Evolutionary conservation across 1,140 invertebrate species (phyloP).

Genomic region (Triops cancriformis): DNA sequence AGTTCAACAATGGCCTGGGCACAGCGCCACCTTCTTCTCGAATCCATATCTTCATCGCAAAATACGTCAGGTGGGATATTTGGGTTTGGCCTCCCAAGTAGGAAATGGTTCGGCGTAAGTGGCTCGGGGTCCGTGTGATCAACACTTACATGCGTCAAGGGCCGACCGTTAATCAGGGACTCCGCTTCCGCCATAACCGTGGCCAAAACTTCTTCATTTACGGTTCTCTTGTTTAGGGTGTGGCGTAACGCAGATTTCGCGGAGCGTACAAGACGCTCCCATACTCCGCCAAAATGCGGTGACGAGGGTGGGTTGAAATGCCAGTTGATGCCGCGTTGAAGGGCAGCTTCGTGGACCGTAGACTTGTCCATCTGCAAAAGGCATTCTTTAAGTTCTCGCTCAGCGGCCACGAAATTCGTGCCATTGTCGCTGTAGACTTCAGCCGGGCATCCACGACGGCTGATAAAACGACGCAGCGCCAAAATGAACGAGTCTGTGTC

Average conservation of each 20-base stretch:
- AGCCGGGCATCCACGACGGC: conserved; percentile 30
- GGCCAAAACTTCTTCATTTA: conserved; percentile 22
- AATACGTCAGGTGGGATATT: conserved; percentile 24
- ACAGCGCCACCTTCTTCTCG: conserved; percentile 23
- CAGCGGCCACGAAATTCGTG: conserved; percentile 34
- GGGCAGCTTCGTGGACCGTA: conserved; percentile 16
- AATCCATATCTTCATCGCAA: not conserved
- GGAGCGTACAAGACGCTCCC: conserved; percentile 27
- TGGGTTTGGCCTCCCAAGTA: conserved; percentile 16
- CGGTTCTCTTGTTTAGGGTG: conserved; percentile 22
- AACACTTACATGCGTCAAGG: conserved; percentile 8
- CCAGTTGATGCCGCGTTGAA: conserved; percentile 20
- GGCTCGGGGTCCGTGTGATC: conserved; percentile 15
- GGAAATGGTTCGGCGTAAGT: conserved; percentile 25
- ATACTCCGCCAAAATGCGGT: conserved; percentile 26
- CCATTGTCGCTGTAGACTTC: conserved; percentile 35
- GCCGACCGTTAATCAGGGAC: conserved; percentile 8
- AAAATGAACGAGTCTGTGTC: conserved; percentile 32
- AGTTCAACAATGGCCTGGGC: conserved; percentile 22
- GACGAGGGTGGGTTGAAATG: conserved; percentile 21
- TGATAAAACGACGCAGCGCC: conserved; percentile 32
- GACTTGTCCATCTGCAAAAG: conserved; percentile 25
- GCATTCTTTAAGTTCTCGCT: conserved; percentile 29
- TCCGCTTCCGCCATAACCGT: conserved; percentile 18
- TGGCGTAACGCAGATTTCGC: conserved; percentile 21